These are phyloP conservation scores for Acrocephalus kingi DNA, from an alignment of 2,113 vertebrate genomes.

Conservation along the genomic window DNA sequence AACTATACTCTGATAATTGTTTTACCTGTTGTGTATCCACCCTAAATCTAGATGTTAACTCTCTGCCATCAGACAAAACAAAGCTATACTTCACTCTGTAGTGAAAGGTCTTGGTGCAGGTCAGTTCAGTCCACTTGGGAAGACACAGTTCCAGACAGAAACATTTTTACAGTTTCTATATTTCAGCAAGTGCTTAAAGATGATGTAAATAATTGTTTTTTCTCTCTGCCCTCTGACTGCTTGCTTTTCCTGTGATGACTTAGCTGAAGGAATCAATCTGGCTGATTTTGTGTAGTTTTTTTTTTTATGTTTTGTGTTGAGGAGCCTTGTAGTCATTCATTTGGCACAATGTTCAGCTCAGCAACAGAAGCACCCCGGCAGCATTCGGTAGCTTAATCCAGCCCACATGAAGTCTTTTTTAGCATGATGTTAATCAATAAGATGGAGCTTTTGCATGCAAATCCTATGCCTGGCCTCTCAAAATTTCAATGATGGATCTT, in stretches of 20 bases:
- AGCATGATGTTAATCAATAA: neutral
- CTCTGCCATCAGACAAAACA: neutral
- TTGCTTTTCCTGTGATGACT: neutral
- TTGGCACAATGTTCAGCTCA: accelerated
- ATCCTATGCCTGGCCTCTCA: neutral
- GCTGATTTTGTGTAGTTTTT: neutral
- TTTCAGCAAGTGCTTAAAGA: neutral
- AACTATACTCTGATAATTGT: neutral
- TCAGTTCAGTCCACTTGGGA: neutral
- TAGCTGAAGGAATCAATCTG: neutral
- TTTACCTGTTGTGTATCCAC: neutral
- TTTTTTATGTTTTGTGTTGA: neutral
- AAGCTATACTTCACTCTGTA: neutral
- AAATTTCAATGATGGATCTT: neutral
- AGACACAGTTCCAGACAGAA: neutral
- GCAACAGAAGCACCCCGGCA: neutral
- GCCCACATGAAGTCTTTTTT: neutral
- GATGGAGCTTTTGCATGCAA: neutral
- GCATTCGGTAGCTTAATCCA: neutral
- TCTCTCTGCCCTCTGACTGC: neutral
- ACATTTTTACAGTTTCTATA: neutral
- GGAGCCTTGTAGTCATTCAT: neutral
- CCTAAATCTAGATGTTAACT: neutral
- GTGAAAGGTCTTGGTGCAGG: neutral
- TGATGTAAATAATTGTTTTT: neutral